A percentile compares a stretch with the other conserved stretches of the same genome.
Evolutionary conservation across 2,888 invertebrate species (phyloP).

Genomic region (Acleris laterana): DNA sequence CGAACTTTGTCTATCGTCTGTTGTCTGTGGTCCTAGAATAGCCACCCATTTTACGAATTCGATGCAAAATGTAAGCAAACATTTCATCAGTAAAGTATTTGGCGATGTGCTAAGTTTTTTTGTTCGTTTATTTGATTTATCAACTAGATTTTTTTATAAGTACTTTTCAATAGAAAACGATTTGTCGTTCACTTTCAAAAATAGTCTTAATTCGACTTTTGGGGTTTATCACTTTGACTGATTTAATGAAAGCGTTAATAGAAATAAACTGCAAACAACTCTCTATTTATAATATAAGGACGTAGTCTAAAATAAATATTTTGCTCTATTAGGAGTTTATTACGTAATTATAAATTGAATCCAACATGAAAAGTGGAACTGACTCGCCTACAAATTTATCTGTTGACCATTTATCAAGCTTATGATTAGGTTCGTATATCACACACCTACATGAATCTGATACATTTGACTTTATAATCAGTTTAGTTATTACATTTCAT

Average conservation of each 20-base stretch:
- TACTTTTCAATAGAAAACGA: too few relatives aligned
- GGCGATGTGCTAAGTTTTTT: too few relatives aligned
- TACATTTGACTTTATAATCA: slow-evolving; percentile 27
- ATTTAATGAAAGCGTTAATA: too few relatives aligned
- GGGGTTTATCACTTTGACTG: too few relatives aligned
- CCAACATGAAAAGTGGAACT: neutral
- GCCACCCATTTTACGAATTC: slow-evolving; percentile 41
- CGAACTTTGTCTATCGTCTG: slow-evolving; percentile 65
- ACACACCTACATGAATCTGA: slow-evolving; percentile 15
- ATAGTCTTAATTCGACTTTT: too few relatives aligned
- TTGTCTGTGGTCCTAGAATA: slow-evolving; percentile 29
- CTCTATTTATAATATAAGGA: too few relatives aligned
- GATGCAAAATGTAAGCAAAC: neutral
- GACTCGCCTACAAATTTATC: neutral
- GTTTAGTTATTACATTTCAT: slow-evolving; percentile 8
- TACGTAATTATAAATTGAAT: neutral
- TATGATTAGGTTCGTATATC: slow-evolving; percentile 11
- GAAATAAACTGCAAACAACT: too few relatives aligned
- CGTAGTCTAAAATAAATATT: too few relatives aligned
- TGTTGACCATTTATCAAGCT: neutral
- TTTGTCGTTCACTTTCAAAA: too few relatives aligned
- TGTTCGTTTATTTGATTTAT: too few relatives aligned
- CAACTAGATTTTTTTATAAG: too few relatives aligned
- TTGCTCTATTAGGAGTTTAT: neutral
- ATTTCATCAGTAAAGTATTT: too few relatives aligned